Percentiles rank a stretch among this genome's conserved stretches.
Evolutionary conservation across 2,113 vertebrate genomes (phyloP).

Genomic region (Campylomormyrus tamandua): DNA sequence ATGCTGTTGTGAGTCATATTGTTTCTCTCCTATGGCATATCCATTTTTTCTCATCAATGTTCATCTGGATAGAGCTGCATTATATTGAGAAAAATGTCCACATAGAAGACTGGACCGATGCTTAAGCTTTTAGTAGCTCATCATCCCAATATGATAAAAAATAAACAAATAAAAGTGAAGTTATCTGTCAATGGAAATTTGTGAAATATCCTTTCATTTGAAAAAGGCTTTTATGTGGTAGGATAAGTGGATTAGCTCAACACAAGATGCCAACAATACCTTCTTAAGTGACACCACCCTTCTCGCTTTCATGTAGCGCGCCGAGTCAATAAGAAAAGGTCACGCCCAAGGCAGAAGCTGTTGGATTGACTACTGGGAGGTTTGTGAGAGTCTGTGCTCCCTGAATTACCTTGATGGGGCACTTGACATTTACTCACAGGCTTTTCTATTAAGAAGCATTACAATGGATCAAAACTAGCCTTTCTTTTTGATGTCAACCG

Average conservation of each 20-base stretch:
- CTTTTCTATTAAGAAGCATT: neutral
- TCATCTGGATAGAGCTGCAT: neutral
- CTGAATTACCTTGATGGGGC: neutral
- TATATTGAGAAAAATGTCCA: neutral
- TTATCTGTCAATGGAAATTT: neutral
- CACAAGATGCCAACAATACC: neutral
- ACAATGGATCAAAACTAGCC: neutral
- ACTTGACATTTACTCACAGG: neutral
- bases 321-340: neutral
- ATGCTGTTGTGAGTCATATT: neutral
- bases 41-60: neutral
- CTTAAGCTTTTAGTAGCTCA: neutral
- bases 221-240: neutral
- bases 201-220: neutral
- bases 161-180: neutral
- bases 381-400: neutral
- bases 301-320: neutral
- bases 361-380: neutral
- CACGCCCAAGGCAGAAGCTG: neutral
- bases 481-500: neutral
- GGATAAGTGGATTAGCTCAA: slow-evolving; percentile 13
- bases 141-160: neutral
- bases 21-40: neutral
- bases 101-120: neutral
- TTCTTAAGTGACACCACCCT: neutral